phyloP scores from a whole-genome alignment of 92 coral and sea anemone genomes.

The Epizoanthus stellaris region DNA sequence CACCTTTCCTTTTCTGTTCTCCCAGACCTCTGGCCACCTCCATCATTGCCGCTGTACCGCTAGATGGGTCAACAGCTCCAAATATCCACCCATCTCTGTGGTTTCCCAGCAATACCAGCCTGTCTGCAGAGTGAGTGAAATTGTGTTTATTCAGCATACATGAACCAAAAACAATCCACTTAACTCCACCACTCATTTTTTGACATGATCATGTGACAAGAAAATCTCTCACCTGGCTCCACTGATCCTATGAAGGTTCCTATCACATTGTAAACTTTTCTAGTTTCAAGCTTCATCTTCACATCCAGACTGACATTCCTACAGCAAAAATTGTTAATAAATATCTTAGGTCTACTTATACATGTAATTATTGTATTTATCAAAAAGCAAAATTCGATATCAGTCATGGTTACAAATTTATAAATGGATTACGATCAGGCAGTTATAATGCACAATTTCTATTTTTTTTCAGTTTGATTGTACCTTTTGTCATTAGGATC shows the following conservation, averaged over 20 bases:
- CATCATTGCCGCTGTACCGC: conserved; percentile 92
- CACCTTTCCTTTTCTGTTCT: conserved; percentile 43
- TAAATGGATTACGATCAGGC: no score
- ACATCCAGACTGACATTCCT: conserved; percentile 77
- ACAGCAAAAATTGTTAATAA: no score
- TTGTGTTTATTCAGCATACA: neutral
- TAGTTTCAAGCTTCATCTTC: conserved; percentile 67
- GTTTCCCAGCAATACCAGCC: conserved; percentile 88
- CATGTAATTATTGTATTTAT: no score
- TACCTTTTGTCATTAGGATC: conserved; percentile 61
- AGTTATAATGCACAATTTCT: no score
- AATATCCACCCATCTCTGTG: conserved; percentile 91
- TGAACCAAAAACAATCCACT: no score
- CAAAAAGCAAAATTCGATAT: no score
- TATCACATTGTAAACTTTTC: conserved; percentile 69
- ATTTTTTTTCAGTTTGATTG: no score
- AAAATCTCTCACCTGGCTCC: conserved; percentile 69
- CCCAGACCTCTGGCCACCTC: conserved; percentile 79
- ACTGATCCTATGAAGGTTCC: conserved; percentile 69
- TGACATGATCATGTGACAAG: no score
- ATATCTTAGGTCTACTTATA: no score
- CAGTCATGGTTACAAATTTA: no score
- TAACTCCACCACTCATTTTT: no score
- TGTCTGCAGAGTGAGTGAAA: conserved; percentile 54
- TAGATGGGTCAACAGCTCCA: conserved; percentile 90